Evolutionary conservation across 2,797 vertebrate species (phyloP).

Genomic region (Liasis olivaceus): DNA sequence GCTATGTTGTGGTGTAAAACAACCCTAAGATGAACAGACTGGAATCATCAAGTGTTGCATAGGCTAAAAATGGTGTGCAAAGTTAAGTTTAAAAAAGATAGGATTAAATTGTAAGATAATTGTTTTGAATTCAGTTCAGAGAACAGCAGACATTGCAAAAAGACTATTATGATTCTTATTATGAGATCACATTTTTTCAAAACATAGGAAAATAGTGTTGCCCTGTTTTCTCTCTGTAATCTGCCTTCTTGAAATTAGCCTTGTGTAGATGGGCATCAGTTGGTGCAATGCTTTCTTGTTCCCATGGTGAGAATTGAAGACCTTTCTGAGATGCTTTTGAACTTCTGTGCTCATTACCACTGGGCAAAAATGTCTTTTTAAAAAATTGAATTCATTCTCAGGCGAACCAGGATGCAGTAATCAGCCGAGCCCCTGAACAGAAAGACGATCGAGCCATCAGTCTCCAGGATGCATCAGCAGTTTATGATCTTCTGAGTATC

Average conservation of each 20-base stretch:
- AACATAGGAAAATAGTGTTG: neutral
- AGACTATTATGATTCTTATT: neutral
- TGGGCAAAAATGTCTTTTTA: conserved; percentile 8
- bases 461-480: conserved; percentile 85
- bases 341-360: neutral
- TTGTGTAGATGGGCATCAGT: neutral
- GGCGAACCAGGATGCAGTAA: conserved; percentile 91
- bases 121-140: neutral
- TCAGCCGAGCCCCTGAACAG: conserved; percentile 91
- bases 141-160: neutral
- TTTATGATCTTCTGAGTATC: conserved; percentile 95
- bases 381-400: conserved; percentile 55
- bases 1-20: neutral
- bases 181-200: neutral
- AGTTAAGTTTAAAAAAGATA: neutral
- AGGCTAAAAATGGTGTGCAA: neutral
- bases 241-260: neutral
- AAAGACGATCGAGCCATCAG: conserved; percentile 84
- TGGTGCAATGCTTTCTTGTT: neutral
- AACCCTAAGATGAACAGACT: neutral
- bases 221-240: neutral
- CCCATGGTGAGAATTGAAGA: accelerated
- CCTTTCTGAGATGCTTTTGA: accelerated
- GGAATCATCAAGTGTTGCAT: neutral
- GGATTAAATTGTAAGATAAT: neutral